Evolutionary conservation across 2,888 invertebrate species (phyloP).

Genomic region (Hirtodrosophila duncani): DNA sequence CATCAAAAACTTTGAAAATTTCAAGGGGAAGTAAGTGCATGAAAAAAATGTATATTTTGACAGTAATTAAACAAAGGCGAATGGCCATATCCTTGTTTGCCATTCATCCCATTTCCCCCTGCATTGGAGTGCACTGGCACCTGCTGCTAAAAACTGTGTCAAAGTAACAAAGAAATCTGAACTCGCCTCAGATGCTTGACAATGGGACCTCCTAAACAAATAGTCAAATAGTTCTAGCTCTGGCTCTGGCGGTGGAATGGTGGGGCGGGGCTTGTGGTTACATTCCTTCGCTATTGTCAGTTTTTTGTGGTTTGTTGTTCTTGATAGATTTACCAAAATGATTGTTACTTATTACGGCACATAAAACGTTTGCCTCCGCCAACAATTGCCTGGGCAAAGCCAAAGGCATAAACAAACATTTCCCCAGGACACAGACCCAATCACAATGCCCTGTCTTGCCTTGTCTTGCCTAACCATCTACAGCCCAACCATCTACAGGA

Average conservation of each 20-base stretch:
- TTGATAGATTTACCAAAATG: slow-evolving; percentile 16
- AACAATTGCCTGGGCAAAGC: slow-evolving; percentile 23
- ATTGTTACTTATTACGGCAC: slow-evolving; percentile 39
- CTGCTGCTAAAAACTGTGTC: no score
- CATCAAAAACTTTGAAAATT: no score
- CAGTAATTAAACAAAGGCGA: no score
- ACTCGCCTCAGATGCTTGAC: no score
- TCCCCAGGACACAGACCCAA: slow-evolving; percentile 22
- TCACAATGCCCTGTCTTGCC: background rate
- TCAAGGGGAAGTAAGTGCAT: no score
- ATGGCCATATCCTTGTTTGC: no score
- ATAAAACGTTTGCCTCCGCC: slow-evolving; percentile 28
- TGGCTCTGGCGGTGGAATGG: no score
- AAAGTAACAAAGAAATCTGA: no score
- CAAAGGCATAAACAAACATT: slow-evolving; percentile 33
- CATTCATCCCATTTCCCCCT: no score
- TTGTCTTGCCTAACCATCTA: background rate
- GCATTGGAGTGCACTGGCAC: no score
- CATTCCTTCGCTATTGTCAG: slow-evolving; percentile 20
- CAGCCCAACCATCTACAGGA: slow-evolving; percentile 1
- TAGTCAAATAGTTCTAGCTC: no score
- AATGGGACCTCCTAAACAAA: slow-evolving; percentile 36
- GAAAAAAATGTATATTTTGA: no score
- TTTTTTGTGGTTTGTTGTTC: slow-evolving; percentile 8
- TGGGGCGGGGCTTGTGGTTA: background rate